Percentiles rank a stretch among this genome's conserved stretches.
These are phyloP conservation scores for Caenorhabditis wallacei DNA, from an alignment of 2,888 invertebrate genomes.

Conservation along the genomic window DNA sequence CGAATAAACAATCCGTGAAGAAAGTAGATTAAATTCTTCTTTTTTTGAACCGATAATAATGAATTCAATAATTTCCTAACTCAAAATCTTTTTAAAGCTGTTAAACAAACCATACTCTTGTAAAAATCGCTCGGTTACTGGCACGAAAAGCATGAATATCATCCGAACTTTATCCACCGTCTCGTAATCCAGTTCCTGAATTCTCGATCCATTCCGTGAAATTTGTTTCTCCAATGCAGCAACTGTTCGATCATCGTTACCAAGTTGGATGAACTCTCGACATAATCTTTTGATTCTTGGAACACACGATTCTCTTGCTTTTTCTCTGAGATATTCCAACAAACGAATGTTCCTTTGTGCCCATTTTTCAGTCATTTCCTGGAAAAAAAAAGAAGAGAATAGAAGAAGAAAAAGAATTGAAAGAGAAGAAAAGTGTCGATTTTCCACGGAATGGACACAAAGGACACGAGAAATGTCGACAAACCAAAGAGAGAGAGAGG, in stretches of 20 bases:
- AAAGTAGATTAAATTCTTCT: too few species aligned
- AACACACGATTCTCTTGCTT: neutral
- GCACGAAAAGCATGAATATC: neutral
- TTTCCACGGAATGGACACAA: too few species aligned
- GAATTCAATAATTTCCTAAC: too few species aligned
- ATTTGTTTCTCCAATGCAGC: neutral
- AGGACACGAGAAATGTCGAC: too few species aligned
- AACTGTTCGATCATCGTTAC: neutral
- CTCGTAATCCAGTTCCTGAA: neutral
- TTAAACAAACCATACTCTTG: neutral
- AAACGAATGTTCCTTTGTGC: neutral
- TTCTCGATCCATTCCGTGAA: neutral
- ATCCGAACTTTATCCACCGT: neutral
- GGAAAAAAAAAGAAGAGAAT: neutral
- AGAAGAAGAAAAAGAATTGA: neutral
- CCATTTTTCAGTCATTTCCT: neutral
- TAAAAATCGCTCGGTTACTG: neutral
- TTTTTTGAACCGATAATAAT: too few species aligned
- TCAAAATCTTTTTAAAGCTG: neutral
- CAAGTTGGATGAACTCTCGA: neutral
- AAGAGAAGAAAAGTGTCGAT: neutral
- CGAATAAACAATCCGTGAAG: too few species aligned
- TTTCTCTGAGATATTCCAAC: neutral
- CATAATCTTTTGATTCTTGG: neutral
- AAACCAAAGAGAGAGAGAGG: too few species aligned